Base-by-base conservation (phyloP, 2,797 vertebrate genomes). In the Harpagifer antarcticus region DNA sequence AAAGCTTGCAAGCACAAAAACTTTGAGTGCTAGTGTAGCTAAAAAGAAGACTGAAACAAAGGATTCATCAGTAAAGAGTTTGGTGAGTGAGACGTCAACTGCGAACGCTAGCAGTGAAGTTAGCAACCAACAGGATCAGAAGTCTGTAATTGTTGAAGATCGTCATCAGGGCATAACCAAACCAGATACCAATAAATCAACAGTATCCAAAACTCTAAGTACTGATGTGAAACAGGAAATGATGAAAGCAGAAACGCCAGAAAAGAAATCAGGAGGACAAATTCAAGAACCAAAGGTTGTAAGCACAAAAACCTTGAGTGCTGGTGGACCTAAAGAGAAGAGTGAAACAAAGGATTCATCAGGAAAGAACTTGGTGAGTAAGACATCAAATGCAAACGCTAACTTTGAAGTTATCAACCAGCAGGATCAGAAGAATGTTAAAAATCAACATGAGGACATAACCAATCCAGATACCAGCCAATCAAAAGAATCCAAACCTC, bases 271-370 rank as follows among this genome's bases (percentile, higher is more conserved):
- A 17, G 56, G 75, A 53, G 42, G 1, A 6, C 17, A 60, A 33
- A 58, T 17, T 42, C 47, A 78, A 68, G 49, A 75, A 59, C 9
- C 14, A 16, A 12, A 42, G 13, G 53, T 52, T 1, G 3, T 20
- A 31, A 56, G 0, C n/a, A 50, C n/a, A 37, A 16, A 40, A 49
- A 5, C 3, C 5, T 2, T 14, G 17, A 11, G 2, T 57, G 0
- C 55, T 45, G 45, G 62, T 9, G 54, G 3, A 48, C 5, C 9
- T 11, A 66, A 52, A 47, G 53, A 62, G 31, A 53, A 52, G 0
- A 53, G 27, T 0, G 50, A 62, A 52, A 23, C 20, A 16, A 45
- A 50, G 4, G 56, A 74, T 60, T 53, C 16, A 3, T 11, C 59
- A 20, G 5, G 4, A 11, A 40, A 74, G 15, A 14, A 16, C 63